Evolutionary conservation across 2,888 invertebrate genomes (phyloP).

Genomic region (Folsomia manolachei): DNA sequence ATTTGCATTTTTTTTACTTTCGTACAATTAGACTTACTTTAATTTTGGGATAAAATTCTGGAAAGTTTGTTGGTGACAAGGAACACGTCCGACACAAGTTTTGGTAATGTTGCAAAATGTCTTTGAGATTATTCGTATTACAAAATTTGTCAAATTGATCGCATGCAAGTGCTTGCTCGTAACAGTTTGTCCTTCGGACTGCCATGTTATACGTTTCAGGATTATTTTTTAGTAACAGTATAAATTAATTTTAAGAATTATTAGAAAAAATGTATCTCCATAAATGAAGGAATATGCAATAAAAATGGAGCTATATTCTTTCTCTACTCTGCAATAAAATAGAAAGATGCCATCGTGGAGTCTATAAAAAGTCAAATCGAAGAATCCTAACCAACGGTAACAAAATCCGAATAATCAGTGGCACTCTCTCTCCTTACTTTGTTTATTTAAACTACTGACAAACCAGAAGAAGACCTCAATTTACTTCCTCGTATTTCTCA

Average conservation of each 20-base stretch:
- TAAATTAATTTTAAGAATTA: too few relatives aligned
- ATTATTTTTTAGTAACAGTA: too few relatives aligned
- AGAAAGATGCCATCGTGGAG: too few relatives aligned
- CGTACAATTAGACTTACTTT: slow-evolving; percentile 61
- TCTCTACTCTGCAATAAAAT: too few relatives aligned
- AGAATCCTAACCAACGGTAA: too few relatives aligned
- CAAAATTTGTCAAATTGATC: slow-evolving; percentile 91
- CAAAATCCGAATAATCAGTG: too few relatives aligned
- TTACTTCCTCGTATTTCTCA: neutral
- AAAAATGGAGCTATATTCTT: too few relatives aligned
- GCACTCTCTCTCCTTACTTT: neutral
- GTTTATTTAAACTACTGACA: slow-evolving; percentile 9
- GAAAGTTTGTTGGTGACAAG: slow-evolving; percentile 73
- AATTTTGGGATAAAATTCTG: slow-evolving; percentile 83
- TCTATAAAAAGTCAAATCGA: too few relatives aligned
- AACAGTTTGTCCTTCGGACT: slow-evolving; percentile 34
- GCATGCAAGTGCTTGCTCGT: slow-evolving; percentile 62
- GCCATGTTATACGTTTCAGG: slow-evolving; percentile 29
- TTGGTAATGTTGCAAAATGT: slow-evolving; percentile 70
- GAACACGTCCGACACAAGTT: slow-evolving; percentile 83
- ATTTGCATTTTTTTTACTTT: neutral
- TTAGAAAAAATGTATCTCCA: too few relatives aligned
- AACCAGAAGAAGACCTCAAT: too few relatives aligned
- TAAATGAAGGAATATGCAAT: too few relatives aligned
- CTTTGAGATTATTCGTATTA: slow-evolving; percentile 83